Conservation (phyloP, 2,888 invertebrate genomes). For the Harpalus rubripes region DNA sequence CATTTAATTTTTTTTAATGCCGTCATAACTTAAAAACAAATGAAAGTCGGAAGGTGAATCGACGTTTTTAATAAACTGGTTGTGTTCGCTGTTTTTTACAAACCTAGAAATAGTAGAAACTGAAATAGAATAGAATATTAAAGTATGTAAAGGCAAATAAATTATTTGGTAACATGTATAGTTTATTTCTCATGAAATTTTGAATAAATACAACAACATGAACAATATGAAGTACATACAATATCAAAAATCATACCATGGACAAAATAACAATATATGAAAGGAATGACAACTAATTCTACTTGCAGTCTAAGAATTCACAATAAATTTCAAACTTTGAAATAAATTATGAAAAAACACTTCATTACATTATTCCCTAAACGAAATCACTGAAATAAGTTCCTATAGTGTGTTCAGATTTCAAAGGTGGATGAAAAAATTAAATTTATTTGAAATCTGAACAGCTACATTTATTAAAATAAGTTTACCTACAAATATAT, state of each 20-base stretch:
- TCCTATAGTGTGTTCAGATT: not conserved
- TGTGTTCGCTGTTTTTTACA: no score
- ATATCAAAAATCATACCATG: conserved; percentile 32
- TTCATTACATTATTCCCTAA: no score
- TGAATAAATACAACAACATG: conserved; percentile 48
- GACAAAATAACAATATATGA: conserved; percentile 14
- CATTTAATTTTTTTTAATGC: no score
- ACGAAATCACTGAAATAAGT: no score
- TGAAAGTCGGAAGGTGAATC: no score
- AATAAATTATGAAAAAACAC: not conserved
- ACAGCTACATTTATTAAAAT: no score
- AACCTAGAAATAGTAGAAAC: not conserved
- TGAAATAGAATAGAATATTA: not conserved
- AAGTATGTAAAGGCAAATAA: not conserved
- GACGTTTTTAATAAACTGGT: no score
- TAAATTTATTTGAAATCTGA: no score
- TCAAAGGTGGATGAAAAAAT: not conserved
- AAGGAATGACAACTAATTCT: conserved; percentile 11
- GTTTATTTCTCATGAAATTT: conserved; percentile 41
- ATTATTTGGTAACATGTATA: conserved; percentile 32
- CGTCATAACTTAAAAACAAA: no score
- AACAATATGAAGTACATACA: conserved; percentile 40
- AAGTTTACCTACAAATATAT: not conserved
- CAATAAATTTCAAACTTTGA: conserved; percentile 25
- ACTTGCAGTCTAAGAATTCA: conserved; percentile 37